These are phyloP conservation scores for Cebidichthys violaceus DNA, from an alignment of 2,113 vertebrate genomes.

Conservation along the genomic window DNA sequence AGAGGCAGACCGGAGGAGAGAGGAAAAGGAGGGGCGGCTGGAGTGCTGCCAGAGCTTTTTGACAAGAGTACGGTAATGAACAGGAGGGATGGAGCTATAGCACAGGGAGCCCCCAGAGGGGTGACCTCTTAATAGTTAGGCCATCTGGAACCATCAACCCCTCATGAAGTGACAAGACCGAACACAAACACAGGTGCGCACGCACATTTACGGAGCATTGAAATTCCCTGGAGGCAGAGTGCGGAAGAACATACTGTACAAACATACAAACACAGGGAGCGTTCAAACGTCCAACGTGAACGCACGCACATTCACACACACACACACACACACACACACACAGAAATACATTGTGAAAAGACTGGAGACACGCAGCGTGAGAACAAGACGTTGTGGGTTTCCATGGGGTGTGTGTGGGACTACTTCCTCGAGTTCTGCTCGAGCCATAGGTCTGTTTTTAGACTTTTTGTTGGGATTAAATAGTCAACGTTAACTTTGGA, in stretches of 20 bases:
- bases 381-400: not conserved
- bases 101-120: slow-evolving; percentile 30
- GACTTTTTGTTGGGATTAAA: not conserved
- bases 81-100: slow-evolving; percentile 28
- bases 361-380: not conserved
- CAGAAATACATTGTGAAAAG: not conserved
- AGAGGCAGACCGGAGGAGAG: slow-evolving; percentile 44
- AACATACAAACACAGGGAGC: not conserved
- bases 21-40: slow-evolving; percentile 31
- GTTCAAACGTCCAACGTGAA: not conserved
- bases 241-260: not conserved
- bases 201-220: not conserved
- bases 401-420: not conserved
- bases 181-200: not conserved
- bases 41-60: slow-evolving; percentile 64
- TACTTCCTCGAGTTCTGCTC: not conserved
- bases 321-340: not conserved
- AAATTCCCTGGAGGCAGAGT: not conserved
- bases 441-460: not conserved
- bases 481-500: not conserved
- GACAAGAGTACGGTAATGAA: slow-evolving; percentile 67
- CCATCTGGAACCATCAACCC: slow-evolving; percentile 40
- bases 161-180: slow-evolving; percentile 39
- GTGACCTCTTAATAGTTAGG: slow-evolving; percentile 50
- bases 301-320: not conserved